phyloP scores from a whole-genome alignment of 2,797 vertebrate genomes.

The Onychomys torridus region DNA sequence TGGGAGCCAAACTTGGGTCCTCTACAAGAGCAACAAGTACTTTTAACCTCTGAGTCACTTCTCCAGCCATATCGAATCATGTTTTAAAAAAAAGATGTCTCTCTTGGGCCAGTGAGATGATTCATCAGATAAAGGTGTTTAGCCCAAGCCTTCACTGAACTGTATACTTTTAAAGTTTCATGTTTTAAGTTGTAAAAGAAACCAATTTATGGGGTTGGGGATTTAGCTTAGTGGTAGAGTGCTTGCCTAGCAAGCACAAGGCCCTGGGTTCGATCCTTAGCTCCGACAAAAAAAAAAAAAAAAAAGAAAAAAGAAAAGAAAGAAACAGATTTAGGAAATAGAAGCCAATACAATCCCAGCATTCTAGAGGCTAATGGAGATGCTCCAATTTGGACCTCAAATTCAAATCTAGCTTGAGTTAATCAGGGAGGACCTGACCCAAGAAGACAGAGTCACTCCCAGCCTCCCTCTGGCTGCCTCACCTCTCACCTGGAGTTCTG shows the following conservation, averaged over 20 bases:
- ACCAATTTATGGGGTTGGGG: neutral
- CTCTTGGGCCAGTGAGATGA: neutral
- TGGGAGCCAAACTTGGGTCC: neutral
- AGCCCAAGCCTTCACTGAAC: neutral
- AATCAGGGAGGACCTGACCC: neutral
- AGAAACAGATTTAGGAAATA: neutral
- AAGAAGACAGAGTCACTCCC: neutral
- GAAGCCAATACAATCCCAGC: neutral
- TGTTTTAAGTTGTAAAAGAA: neutral
- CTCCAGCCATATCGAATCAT: neutral
- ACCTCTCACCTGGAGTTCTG: neutral
- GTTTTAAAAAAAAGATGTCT: neutral
- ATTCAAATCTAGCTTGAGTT: neutral
- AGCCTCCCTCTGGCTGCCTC: neutral
- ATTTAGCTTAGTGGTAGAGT: no score
- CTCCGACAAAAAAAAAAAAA: no score
- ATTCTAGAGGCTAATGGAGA: neutral
- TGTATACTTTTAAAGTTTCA: neutral
- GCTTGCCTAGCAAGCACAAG: no score
- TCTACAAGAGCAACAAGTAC: neutral
- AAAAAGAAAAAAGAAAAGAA: no score
- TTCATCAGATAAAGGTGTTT: neutral
- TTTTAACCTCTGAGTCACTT: neutral
- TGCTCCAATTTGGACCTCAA: neutral
- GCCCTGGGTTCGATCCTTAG: no score